Evolutionary conservation across 2,113 vertebrate genomes (phyloP).

Genomic region (Trogon surrucura): DNA sequence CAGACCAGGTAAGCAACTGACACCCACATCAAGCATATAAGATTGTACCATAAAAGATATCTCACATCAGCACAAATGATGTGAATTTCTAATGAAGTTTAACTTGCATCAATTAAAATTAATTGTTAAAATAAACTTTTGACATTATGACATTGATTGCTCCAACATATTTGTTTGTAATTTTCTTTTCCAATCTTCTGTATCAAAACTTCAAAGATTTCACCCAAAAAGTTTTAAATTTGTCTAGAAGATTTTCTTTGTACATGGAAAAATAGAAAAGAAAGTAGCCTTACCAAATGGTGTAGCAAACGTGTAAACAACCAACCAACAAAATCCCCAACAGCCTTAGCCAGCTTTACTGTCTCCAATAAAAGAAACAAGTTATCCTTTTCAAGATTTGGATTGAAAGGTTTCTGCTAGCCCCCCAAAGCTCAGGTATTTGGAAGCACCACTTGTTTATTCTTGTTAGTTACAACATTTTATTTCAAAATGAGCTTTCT

Average conservation of each 20-base stretch:
- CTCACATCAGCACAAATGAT: background rate
- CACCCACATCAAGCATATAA: background rate
- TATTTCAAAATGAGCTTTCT: background rate
- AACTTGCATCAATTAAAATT: conserved; percentile 33
- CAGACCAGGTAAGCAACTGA: background rate
- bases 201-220: background rate
- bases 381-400: background rate
- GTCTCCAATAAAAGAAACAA: background rate
- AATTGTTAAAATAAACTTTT: background rate
- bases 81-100: background rate
- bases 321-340: background rate
- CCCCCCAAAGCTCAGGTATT: background rate
- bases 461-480: background rate
- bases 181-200: background rate
- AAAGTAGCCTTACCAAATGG: background rate
- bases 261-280: background rate
- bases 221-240: background rate
- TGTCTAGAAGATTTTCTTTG: background rate
- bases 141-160: background rate
- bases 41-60: background rate
- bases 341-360: background rate
- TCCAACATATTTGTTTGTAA: background rate
- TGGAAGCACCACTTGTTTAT: background rate
- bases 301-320: background rate
- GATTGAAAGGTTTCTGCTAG: background rate